Percentiles rank a stretch among this genome's conserved stretches.
Evolutionary conservation across 2,797 vertebrate genomes (phyloP).

Genomic region (Arnoldichthys spilopterus): DNA sequence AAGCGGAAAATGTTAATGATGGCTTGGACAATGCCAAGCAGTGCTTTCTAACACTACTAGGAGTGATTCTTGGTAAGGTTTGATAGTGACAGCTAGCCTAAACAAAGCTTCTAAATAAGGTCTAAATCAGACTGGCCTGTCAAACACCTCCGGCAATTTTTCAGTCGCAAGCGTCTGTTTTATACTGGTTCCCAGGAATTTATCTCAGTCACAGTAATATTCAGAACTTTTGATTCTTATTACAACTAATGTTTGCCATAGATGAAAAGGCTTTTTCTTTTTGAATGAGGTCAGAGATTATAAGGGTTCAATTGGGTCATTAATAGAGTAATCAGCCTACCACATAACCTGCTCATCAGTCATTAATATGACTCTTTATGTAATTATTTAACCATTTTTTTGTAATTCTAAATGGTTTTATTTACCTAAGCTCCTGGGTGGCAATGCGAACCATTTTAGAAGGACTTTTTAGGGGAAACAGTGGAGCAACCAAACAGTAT

Average conservation of each 20-base stretch:
- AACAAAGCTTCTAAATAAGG: not conserved
- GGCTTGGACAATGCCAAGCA: not conserved
- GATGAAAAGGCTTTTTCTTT: not conserved
- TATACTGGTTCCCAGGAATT: not conserved
- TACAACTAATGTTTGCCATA: not conserved
- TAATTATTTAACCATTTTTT: too few relatives aligned
- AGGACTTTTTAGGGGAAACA: not conserved
- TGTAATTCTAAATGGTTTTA: not conserved
- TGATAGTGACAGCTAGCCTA: slow-evolving; percentile 2
- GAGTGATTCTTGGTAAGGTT: not conserved
- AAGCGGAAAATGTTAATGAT: not conserved
- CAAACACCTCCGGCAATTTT: not conserved
- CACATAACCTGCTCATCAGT: too few relatives aligned
- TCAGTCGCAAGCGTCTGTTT: not conserved
- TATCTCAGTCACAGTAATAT: too few relatives aligned
- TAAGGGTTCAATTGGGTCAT: too few relatives aligned
- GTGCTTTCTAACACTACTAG: not conserved
- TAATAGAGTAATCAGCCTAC: too few relatives aligned
- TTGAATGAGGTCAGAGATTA: not conserved
- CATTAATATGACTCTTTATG: too few relatives aligned
- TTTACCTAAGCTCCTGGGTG: not conserved
- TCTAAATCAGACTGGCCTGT: not conserved
- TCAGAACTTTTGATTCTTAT: not conserved
- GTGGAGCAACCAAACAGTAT: not conserved
- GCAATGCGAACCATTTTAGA: not conserved